Evolutionary conservation across 2,888 invertebrate genomes (phyloP), one percentile per base, ranked within the genome.

Genomic region (Eilema caniola): DNA sequence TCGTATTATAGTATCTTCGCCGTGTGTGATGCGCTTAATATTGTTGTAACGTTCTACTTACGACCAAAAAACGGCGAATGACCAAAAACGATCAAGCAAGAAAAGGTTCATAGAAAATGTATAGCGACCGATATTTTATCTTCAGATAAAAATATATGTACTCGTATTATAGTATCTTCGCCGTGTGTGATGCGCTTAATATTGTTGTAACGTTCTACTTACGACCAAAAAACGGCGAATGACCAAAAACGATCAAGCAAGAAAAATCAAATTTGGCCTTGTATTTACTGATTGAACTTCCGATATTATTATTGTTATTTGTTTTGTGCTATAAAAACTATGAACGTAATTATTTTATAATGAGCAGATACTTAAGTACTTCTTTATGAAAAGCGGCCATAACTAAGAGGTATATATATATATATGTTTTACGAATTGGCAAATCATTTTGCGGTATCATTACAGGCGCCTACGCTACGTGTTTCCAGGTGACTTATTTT

Each of bases 1-100:
- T n/a, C n/a, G n/a, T n/a, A n/a, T n/a, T n/a, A n/a, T 2, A n/a
- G n/a, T n/a, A n/a, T n/a, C n/a, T n/a, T n/a, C n/a, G n/a, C n/a
- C n/a, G n/a, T n/a, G n/a, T n/a, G n/a, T n/a, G n/a, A n/a, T n/a
- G n/a, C n/a, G n/a, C n/a, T n/a, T n/a, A 59, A 3, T 24, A 24
- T 25, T 59, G 12, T 37, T 37, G 33, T 37, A 25, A 12, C 5
- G 24, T 25, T 12, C 59, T 14, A 47, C 33, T 12, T 37, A 33
- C 10, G 53, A n/a, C 53, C 10, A 53, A n/a, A 47, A 53, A n/a
- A 10, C 20, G 20, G n/a, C 20, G 8, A 20, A 53, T 20, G n/a
- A 47, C 47, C n/a, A 53, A 53, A 53, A 53, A 53, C 8, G n/a
- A n/a, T n/a, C 53, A 53, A 53, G n/a, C 53, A 53, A 53, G 53